Base-by-base conservation (phyloP, 2,888 invertebrate species). In the Callyntrura sp. region DNA sequence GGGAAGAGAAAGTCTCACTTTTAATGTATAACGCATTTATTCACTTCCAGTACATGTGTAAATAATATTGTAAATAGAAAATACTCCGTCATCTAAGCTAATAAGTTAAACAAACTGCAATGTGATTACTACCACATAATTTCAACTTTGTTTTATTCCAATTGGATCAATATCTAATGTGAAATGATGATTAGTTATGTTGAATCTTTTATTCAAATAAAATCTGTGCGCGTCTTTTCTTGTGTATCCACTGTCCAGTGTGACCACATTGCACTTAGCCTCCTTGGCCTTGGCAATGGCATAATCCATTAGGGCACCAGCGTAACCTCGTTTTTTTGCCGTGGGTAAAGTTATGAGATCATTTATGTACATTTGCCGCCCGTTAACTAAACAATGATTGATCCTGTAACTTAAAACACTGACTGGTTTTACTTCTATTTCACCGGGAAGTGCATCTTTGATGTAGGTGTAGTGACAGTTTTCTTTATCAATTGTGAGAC, bases 191-290 rank as follows among this genome's bases (percentile, higher is more conserved):
- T 62, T 62, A 4, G 51, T 55, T 1, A 91, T 35, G 5, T 73
- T 11, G 85, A 92, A 92, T 17, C 92, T 86, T 48, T 91, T 92
- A 55, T 92, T 92, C 8, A 93, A 43, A 23, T 91, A 93, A n/a
- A 93, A 78, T 25, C 92, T 55, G 60, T 93, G 92, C 9, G 93
- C 92, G 70, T 89, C 89, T 8, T 73, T 68, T 17, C 92, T 35
- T 6, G 85, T 81, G 51, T 89, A 90, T 2, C 91, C 92, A 48
- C 89, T 90, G 65, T 92, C 92, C 35, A 93, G 20, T 8, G 88
- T 70, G 9, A 91, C 60, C 8, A 85, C 60, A 12, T 92, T 89
- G 65, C 88, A 92, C 6, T 90, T 78, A 43, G 89, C 88, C 0
- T 88, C 79, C 60, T 86, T 90, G 4, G 91, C 92, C n/a, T 76